phyloP scores from a whole-genome alignment of 2,113 vertebrate genomes.

The Elachura formosa region DNA sequence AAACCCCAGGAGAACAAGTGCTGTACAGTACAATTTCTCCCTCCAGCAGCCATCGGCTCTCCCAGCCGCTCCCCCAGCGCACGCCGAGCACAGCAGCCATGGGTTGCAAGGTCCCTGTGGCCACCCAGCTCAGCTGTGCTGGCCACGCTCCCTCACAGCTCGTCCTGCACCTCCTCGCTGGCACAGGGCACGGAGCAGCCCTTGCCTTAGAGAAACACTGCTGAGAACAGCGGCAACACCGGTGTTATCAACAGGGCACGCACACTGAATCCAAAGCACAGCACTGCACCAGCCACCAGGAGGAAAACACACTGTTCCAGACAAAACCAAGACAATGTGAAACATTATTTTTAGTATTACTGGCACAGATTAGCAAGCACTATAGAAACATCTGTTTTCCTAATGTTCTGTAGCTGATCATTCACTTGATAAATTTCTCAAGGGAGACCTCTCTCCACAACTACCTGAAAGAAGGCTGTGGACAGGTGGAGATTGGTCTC shows the following conservation, averaged over 20 bases:
- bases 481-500: neutral
- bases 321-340: neutral
- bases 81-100: neutral
- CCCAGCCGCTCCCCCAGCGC: neutral
- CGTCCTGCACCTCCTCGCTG: neutral
- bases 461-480: neutral
- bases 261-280: neutral
- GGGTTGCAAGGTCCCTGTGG: neutral
- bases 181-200: neutral
- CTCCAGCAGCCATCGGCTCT: fast-evolving
- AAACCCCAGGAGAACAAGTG: neutral
- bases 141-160: neutral
- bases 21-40: neutral
- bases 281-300: neutral
- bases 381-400: neutral
- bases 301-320: neutral
- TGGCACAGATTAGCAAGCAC: neutral
- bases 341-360: neutral
- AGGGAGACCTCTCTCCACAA: neutral
- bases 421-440: neutral
- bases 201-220: neutral
- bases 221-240: neutral
- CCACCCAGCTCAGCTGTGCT: neutral
- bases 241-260: neutral
- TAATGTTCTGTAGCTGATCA: neutral